Evolutionary conservation across 2,113 vertebrate species (phyloP), one percentile per base, ranked within the genome.

Genomic region (Kryptolebias marmoratus): DNA sequence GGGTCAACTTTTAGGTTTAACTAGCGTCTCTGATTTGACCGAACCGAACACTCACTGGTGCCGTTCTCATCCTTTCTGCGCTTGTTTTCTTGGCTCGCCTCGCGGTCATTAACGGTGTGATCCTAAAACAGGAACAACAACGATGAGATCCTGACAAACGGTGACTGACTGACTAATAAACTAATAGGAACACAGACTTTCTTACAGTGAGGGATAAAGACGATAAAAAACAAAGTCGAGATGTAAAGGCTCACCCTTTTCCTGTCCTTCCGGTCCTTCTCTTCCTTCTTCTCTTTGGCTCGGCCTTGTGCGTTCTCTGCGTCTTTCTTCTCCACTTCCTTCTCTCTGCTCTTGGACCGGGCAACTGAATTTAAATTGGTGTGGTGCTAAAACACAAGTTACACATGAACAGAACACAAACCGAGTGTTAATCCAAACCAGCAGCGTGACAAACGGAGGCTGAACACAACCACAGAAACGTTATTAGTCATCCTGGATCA

Each of bases 31-130:
- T 18, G 22, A 59, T 5, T 30, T 2, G 6, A 52, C 5, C 10
- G 28, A 4, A 9, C 7, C 49, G 45, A 93, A 8, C 47, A 0
- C 95, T 0, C 93, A 97, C 96, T 96, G 86, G 95, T 96, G 89
- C 96, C 96, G 11, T 98, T 97, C 83, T 98, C 96, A 45, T 97
- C 96, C 90, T 97, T 98, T 76, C 95, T 95, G 11, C 96, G 93
- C 78, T 98, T 98, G 82, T 94, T 91, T 83, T 97, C 96, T 71
- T 93, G 95, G 12, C 93, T 94, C 11, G 91, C 65, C 85, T 98
- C 96, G 0, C 93, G 94, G 69, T 98, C 96, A 61, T 84, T 95
- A 79, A 95, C 92, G 61, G 91, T 87, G 71, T 96, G 93, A 88
- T 98, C 96, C 96, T 98, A 82, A 77, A 81, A 64, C 32, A 73